Conservation (phyloP, 2,888 invertebrate species). For the Drosophila emarginata region DNA sequence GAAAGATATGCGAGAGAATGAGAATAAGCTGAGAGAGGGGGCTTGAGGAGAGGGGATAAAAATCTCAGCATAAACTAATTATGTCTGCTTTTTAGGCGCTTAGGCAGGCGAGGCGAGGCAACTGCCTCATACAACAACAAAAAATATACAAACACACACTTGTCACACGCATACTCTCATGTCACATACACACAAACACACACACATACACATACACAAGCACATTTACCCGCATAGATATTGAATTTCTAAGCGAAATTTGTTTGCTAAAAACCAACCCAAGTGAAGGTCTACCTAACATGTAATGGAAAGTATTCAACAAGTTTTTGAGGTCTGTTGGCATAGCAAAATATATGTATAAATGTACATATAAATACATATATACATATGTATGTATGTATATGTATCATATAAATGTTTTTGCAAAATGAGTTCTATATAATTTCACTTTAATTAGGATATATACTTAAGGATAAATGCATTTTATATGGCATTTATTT, state of each 20-base stretch:
- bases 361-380: no score
- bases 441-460: not conserved
- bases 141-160: not conserved
- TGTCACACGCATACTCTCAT: not conserved
- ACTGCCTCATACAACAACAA: slow-evolving; percentile 9
- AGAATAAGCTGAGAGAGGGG: not conserved
- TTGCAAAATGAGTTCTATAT: not conserved
- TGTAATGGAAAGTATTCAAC: slow-evolving; percentile 49
- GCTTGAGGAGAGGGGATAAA: slow-evolving; percentile 47
- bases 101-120: slow-evolving; percentile 48
- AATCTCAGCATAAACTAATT: slow-evolving; percentile 68
- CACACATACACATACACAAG: not conserved
- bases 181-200: not conserved
- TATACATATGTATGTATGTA: not conserved
- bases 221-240: slow-evolving; percentile 37
- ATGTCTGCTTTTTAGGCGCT: slow-evolving; percentile 64
- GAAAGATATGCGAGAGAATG: not conserved
- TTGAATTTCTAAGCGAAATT: slow-evolving; percentile 55
- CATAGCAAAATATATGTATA: not conserved
- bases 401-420: not conserved
- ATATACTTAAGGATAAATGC: no score
- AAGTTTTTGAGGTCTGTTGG: slow-evolving; percentile 42
- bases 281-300: slow-evolving; percentile 18
- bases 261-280: slow-evolving; percentile 19
- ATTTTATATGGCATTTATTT: not conserved